Evolutionary conservation across 2,113 vertebrate species (phyloP), one percentile per base, ranked within the genome.

Genomic region (Stomatorhinus ivindoensis): DNA sequence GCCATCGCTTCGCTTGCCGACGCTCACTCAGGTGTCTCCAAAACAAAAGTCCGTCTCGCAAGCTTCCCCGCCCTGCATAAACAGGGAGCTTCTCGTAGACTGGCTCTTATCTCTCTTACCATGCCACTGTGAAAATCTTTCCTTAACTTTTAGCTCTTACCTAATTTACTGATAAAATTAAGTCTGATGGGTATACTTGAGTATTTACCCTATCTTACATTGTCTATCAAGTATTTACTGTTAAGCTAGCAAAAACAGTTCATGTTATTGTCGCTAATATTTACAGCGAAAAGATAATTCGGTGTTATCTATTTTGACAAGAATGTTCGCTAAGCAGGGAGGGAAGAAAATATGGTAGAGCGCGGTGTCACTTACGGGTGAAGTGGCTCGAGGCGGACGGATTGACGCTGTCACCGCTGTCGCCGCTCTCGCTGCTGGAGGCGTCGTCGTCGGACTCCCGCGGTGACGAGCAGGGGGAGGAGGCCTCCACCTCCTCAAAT

Each of bases 401-500:
- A 89, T 98, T 98, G 91, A 98, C 95, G 17, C 98, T 99, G 87
- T 99, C 98, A 3, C 97, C 96, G 13, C 98, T 99, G 86, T 99
- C 98, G 6, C 97, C 98, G n/a, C 98, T 99, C 93, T 99, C 98
- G 85, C 98, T 97, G 95, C 97, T 97, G 90, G 97, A 99, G 90
- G 98, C 94, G 2, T 99, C 97, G 87, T 99, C 97, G 3, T 98
- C 97, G 0, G 97, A 98, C 87, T 97, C 97, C 91, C 95, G 93
- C 88, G 96, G 93, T 15, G 96, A 97, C 87, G 97, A 96, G 93
- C 96, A 98, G 21, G 97, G 96, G 53, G 97, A 94, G 47, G 97
- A 95, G 89, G 96, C 97, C 50, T 97, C 97, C 84, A 97, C 96
- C 96, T 98, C 97, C 91, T 97, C 96, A 88, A 97, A 96, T 94